Evolutionary conservation across 37 sponge, comb jelly and placozoan species (phyloP).

Genomic region (Halichondria panicea): DNA sequence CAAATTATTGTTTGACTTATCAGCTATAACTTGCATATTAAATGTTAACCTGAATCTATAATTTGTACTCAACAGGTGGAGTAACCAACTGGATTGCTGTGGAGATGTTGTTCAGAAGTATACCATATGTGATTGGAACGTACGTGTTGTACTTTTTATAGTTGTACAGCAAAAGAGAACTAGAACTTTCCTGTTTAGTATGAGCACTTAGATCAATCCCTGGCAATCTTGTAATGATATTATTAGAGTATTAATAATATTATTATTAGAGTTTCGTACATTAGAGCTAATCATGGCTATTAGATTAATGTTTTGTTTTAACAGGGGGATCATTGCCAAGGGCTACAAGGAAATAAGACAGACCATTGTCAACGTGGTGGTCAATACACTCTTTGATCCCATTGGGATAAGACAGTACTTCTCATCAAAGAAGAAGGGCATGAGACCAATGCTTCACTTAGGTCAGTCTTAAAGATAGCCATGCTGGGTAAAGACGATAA

Average conservation of each 20-base stretch:
- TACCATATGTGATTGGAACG: slow-evolving; percentile 78
- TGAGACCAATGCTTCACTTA: slow-evolving; percentile 46
- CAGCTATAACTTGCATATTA: neutral
- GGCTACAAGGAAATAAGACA: slow-evolving; percentile 75
- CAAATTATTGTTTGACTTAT: neutral
- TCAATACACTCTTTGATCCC: slow-evolving; percentile 71
- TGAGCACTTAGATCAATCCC: neutral
- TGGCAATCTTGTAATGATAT: too few species aligned
- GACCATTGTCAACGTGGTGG: slow-evolving; percentile 33
- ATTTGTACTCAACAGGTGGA: slow-evolving; percentile 51
- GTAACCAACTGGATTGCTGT: slow-evolving; percentile 84
- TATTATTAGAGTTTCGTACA: too few species aligned
- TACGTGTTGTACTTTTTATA: slow-evolving; percentile 13
- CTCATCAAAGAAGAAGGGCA: slow-evolving; percentile 8
- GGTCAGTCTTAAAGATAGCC: slow-evolving; percentile 45
- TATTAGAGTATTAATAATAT: too few species aligned
- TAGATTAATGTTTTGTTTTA: neutral
- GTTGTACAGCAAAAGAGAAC: neutral
- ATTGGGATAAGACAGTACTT: slow-evolving; percentile 58
- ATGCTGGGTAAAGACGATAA: too few species aligned
- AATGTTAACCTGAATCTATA: neutral
- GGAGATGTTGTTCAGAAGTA: slow-evolving; percentile 74
- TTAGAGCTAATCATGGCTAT: too few species aligned
- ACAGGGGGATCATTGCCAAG: slow-evolving; percentile 63
- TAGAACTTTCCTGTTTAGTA: neutral